These are phyloP conservation scores for Corydoras maculifer DNA, from an alignment of 2,113 vertebrate genomes.

Conservation along the genomic window DNA sequence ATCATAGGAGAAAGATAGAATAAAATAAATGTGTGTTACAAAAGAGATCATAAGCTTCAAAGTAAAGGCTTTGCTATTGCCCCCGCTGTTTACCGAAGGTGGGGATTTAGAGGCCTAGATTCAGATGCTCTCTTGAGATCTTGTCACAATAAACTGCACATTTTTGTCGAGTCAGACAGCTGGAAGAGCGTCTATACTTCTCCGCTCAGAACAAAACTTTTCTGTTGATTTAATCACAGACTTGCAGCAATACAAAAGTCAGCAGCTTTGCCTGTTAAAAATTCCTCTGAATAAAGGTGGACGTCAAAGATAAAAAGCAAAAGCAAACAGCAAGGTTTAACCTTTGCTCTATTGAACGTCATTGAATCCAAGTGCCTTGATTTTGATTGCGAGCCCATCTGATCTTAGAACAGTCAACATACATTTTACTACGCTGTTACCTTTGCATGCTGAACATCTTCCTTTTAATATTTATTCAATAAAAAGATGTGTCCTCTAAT, in stretches of 20 bases:
- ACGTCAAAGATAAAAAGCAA: conserved; percentile 5
- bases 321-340: background rate
- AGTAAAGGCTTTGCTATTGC: conserved; percentile 30
- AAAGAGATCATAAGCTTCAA: conserved; percentile 51
- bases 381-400: background rate
- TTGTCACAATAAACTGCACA: conserved; percentile 48
- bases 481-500: background rate
- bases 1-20: conserved; percentile 36
- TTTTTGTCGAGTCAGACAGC: conserved; percentile 43
- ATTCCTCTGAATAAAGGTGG: background rate
- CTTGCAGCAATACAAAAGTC: background rate
- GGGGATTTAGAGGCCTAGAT: conserved; percentile 34
- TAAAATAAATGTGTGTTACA: background rate
- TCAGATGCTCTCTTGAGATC: conserved; percentile 44
- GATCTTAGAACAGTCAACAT: background rate
- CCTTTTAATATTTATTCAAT: background rate
- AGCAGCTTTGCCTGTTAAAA: background rate
- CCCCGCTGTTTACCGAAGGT: conserved; percentile 32
- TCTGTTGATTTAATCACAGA: background rate
- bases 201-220: conserved; percentile 5
- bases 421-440: background rate
- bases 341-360: background rate
- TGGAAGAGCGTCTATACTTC: conserved; percentile 37
- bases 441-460: background rate
- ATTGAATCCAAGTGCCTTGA: background rate